These are phyloP conservation scores for Zoanthus sansibaricus DNA, from an alignment of 92 coral and sea anemone genomes.

Conservation along the genomic window DNA sequence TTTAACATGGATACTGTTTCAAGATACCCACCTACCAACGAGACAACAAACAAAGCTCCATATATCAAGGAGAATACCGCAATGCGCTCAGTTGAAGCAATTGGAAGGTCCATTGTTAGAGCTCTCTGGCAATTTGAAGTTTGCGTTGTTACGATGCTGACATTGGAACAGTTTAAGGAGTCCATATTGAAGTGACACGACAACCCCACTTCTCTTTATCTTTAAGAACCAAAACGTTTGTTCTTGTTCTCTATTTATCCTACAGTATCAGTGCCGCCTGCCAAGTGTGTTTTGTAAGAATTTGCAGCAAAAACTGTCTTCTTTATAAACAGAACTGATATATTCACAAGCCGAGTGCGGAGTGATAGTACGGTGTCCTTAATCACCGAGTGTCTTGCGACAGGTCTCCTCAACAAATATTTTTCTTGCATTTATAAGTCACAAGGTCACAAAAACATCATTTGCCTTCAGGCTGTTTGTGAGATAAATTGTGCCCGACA, in stretches of 20 bases:
- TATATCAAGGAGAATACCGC: constrained; percentile 71
- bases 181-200: not conserved
- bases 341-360: not conserved
- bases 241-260: not conserved
- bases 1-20: not conserved
- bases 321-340: not conserved
- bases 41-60: constrained; percentile 70
- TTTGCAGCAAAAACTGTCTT: not conserved
- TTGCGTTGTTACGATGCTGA: not conserved
- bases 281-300: not conserved
- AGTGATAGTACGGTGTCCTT: not conserved
- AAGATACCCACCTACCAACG: constrained; percentile 73
- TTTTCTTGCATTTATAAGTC: constrained; percentile 24
- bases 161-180: constrained; percentile 15
- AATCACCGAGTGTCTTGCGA: not conserved
- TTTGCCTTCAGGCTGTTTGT: constrained; percentile 11
- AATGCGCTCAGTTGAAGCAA: constrained; percentile 56
- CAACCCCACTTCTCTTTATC: not conserved
- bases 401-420: constrained; percentile 17
- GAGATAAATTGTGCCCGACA: not conserved
- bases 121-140: not conserved
- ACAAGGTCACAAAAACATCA: constrained; percentile 13
- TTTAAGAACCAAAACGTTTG: not conserved
- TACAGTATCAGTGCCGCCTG: not conserved
- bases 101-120: not conserved